Conservation (phyloP, 1,140 invertebrate genomes). For the Holcopasites calliopsidis region DNA sequence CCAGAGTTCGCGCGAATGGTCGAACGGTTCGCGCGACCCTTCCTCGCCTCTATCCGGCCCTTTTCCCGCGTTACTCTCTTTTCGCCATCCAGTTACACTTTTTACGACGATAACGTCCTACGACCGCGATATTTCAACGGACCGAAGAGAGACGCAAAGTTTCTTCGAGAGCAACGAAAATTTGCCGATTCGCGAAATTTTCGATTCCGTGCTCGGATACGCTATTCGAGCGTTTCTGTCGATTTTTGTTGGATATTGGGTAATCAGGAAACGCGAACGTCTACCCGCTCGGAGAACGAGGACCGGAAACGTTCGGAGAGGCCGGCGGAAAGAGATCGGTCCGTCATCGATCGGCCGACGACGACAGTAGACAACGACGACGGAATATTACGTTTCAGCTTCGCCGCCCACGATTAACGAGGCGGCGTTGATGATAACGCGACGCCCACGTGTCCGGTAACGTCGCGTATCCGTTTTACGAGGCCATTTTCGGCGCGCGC, state of each 20-base stretch:
- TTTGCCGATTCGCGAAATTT: neutral
- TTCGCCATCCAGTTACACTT: slow-evolving; percentile 51
- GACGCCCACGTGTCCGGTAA: slow-evolving; percentile 47
- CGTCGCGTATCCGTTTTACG: slow-evolving; percentile 57
- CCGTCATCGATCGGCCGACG: slow-evolving; percentile 27
- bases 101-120: slow-evolving; percentile 47
- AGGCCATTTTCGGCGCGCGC: slow-evolving; percentile 50
- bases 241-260: too few relatives aligned
- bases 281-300: too few relatives aligned
- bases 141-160: neutral
- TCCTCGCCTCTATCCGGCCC: slow-evolving; percentile 14
- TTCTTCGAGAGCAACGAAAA: neutral
- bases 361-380: slow-evolving; percentile 6
- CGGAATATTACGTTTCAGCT: slow-evolving; percentile 52
- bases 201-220: too few relatives aligned
- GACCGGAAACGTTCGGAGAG: neutral
- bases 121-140: slow-evolving; percentile 42
- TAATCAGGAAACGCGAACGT: too few relatives aligned
- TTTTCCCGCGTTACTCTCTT: slow-evolving; percentile 24
- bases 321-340: slow-evolving; percentile 37
- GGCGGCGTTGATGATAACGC: slow-evolving; percentile 53
- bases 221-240: too few relatives aligned
- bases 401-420: slow-evolving; percentile 61
- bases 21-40: slow-evolving; percentile 28
- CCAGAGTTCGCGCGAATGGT: slow-evolving; percentile 52